Base-by-base conservation (phyloP, 2,113 vertebrate genomes). In the Larimichthys crocea region DNA sequence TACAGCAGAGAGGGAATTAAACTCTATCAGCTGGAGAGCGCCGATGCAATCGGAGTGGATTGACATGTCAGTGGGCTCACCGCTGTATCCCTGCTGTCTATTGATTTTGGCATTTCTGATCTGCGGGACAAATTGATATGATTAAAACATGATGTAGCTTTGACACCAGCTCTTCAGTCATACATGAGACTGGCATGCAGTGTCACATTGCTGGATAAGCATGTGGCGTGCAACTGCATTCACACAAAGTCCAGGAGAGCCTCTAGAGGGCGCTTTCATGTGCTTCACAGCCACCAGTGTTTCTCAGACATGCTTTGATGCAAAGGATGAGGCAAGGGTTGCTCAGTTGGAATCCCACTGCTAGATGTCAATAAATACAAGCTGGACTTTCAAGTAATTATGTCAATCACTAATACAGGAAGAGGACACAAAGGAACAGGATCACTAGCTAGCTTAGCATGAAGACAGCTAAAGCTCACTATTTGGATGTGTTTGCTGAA, bases 91-190 rank as follows among this genome's bases (percentile, higher is more conserved):
- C 26, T 4, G 4, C n/a, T 17, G 55, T 44, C 50, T 67, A 81
- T 70, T 89, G 79, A 86, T 88, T 62, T 83, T 83, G 76, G 57
- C 84, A 74, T 70, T 66, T 72, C 26, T 76, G 70, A 83, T 80
- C 65, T 19, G 74, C 3, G 3, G 55, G 49, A 71, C 85, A 91
- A 85, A 88, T 79, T 78, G 74, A 82, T 61, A 88, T 77, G 62
- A 88, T 90, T 86, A 85, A 86, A 74, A 81, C 55, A 74, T 71
- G 76, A 79, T 65, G 78, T 73, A 15, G 20, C 50, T 59, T 31
- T 44, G 57, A 78, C 42, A 53, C 42, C 1, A 12, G 40, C 20
- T 10, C 35, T n/a, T 56, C 53, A 71, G 24, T 22, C 56, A 26
- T 44, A 72, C 60, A 44, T 66, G 53, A 16, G 20, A 19, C 61